phyloP scores from a whole-genome alignment of 2,888 invertebrate genomes.

The Acrobeloides nanus region DNA sequence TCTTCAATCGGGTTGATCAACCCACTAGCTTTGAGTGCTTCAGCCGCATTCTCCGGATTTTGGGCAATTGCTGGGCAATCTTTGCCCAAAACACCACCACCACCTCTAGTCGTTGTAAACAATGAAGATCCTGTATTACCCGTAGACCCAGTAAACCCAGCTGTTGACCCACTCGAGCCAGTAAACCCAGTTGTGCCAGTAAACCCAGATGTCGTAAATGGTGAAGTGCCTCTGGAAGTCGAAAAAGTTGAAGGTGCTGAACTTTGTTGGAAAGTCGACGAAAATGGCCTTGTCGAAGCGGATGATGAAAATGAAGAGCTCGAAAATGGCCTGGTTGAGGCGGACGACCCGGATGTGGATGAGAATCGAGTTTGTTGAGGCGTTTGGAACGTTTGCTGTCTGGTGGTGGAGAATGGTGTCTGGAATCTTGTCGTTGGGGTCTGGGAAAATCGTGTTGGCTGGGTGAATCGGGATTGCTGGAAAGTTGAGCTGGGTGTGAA shows the following conservation, averaged over 20 bases:
- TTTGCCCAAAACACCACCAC: slow-evolving; percentile 8
- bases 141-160: not conserved
- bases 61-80: slow-evolving; percentile 20
- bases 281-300: not conserved
- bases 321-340: too few relatives aligned
- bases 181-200: not conserved
- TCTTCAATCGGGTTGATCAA: slow-evolving; percentile 34
- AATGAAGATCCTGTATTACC: not conserved
- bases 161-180: not conserved
- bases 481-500: not conserved
- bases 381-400: not conserved
- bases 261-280: not conserved
- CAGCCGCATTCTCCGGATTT: slow-evolving; percentile 40
- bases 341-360: not conserved
- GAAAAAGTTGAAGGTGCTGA: not conserved
- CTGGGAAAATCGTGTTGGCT: not conserved
- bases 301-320: not conserved
- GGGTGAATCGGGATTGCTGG: slow-evolving; percentile 2
- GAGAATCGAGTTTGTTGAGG: too few relatives aligned
- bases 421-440: not conserved
- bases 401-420: too few relatives aligned
- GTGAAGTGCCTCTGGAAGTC: not conserved
- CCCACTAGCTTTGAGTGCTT: slow-evolving; percentile 26
- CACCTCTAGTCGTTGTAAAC: slow-evolving; percentile 5
- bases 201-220: not conserved